Evolutionary conservation across 2,888 invertebrate species (phyloP).

Genomic region (Drosophila hawaiiensis): DNA sequence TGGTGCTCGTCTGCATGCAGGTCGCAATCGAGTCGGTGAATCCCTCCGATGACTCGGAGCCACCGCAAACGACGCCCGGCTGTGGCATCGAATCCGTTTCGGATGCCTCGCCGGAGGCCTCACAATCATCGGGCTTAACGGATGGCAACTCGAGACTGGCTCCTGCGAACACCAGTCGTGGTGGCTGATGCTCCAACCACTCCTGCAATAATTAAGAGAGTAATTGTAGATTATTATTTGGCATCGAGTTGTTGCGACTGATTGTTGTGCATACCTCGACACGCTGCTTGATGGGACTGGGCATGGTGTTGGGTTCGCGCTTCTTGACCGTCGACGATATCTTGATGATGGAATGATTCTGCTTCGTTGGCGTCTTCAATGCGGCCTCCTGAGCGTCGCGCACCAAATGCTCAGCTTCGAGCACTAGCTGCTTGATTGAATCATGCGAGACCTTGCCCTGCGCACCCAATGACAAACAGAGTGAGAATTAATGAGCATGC

Average conservation of each 20-base stretch:
- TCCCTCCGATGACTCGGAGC: slow-evolving; percentile 92
- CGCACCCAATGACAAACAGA: slow-evolving; percentile 15
- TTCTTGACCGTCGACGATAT: slow-evolving; percentile 84
- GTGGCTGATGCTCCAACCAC: slow-evolving; percentile 85
- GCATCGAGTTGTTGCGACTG: neutral
- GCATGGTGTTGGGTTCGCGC: slow-evolving; percentile 82
- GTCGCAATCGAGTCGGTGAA: slow-evolving; percentile 91
- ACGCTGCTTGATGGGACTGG: slow-evolving; percentile 84
- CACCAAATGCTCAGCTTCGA: slow-evolving; percentile 93
- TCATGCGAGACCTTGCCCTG: slow-evolving; percentile 86
- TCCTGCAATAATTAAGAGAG: slow-evolving; percentile 67
- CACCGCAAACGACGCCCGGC: slow-evolving; percentile 84
- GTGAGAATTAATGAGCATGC: slow-evolving; percentile 64
- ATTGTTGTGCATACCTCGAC: slow-evolving; percentile 81
- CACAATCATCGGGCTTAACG: slow-evolving; percentile 87
- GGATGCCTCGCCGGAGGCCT: slow-evolving; percentile 95
- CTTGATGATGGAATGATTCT: slow-evolving; percentile 83
- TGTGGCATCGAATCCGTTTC: slow-evolving; percentile 86
- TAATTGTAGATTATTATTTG: neutral
- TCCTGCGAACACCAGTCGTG: slow-evolving; percentile 65
- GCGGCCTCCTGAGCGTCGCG: slow-evolving; percentile 85
- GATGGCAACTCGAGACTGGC: slow-evolving; percentile 36
- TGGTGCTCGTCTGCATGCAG: slow-evolving; percentile 86
- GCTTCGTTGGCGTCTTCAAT: slow-evolving; percentile 84
- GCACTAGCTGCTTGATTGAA: slow-evolving; percentile 91